These are phyloP conservation scores for Diploscapter pachys DNA, from an alignment of 1,140 invertebrate genomes.

Conservation along the genomic window DNA sequence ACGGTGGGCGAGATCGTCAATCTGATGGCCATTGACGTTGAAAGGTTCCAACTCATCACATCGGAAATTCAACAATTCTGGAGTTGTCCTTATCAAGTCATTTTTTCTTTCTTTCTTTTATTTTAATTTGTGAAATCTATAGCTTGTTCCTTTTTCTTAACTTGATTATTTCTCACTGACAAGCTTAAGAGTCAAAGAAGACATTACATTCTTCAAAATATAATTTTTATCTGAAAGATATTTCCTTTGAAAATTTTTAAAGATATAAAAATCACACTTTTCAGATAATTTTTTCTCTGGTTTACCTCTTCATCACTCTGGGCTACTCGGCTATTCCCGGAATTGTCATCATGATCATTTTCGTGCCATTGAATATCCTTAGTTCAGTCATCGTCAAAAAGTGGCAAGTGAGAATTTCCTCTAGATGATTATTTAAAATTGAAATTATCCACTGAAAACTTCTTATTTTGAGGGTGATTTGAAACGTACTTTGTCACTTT, in stretches of 20 bases:
- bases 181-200: too few species aligned
- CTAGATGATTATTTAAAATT: too few species aligned
- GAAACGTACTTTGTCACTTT: too few species aligned
- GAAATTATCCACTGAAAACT: too few species aligned
- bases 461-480: too few species aligned
- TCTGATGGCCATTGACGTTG: slow-evolving; percentile 65
- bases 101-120: too few species aligned
- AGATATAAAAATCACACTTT: slow-evolving; percentile 10
- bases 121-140: too few species aligned
- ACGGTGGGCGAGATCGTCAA: slow-evolving; percentile 67
- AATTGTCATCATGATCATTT: slow-evolving; percentile 77
- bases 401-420: slow-evolving; percentile 29
- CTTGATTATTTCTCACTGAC: neutral
- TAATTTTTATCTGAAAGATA: neutral
- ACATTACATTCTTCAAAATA: too few species aligned
- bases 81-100: slow-evolving; percentile 49
- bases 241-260: neutral
- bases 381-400: slow-evolving; percentile 56
- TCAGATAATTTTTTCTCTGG: slow-evolving; percentile 42
- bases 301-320: slow-evolving; percentile 61
- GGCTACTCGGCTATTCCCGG: slow-evolving; percentile 82
- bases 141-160: neutral
- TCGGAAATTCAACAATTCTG: slow-evolving; percentile 53
- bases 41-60: slow-evolving; percentile 44
- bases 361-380: slow-evolving; percentile 56